Evolutionary conservation across 1,140 invertebrate species (phyloP).

Genomic region (Drosophila truncata): DNA sequence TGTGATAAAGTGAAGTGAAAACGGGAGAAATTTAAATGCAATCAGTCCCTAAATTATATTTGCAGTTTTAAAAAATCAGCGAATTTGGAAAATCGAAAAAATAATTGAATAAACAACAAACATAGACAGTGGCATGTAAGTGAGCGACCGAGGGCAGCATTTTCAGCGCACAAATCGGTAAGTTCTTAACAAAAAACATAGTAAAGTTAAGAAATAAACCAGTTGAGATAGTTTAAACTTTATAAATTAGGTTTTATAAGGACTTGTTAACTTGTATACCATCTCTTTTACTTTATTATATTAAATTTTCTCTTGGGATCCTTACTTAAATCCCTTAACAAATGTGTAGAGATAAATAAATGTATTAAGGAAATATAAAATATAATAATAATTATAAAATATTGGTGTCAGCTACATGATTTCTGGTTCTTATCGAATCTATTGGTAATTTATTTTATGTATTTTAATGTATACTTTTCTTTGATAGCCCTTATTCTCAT

Average conservation of each 20-base stretch:
- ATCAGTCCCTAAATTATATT: conserved; percentile 22
- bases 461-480: too few relatives aligned
- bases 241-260: background rate
- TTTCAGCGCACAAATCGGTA: conserved; percentile 57
- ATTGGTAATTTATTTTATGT: background rate
- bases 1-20: conserved; percentile 51
- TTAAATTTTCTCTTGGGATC: too few relatives aligned
- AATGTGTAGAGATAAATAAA: too few relatives aligned
- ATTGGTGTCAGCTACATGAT: background rate
- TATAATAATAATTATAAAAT: too few relatives aligned
- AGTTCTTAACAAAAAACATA: conserved; percentile 31
- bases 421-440: background rate
- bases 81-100: conserved; percentile 8
- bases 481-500: background rate
- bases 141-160: conserved; percentile 29
- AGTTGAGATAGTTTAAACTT: background rate
- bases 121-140: conserved; percentile 64
- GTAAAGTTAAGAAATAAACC: background rate
- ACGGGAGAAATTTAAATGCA: conserved; percentile 5
- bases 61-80: conserved; percentile 25
- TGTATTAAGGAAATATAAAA: too few relatives aligned
- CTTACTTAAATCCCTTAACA: background rate
- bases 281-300: background rate
- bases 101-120: conserved; percentile 25
- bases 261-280: too few relatives aligned